Base-by-base conservation (phyloP, 2,113 vertebrate species). In the Perognathus longimembris region DNA sequence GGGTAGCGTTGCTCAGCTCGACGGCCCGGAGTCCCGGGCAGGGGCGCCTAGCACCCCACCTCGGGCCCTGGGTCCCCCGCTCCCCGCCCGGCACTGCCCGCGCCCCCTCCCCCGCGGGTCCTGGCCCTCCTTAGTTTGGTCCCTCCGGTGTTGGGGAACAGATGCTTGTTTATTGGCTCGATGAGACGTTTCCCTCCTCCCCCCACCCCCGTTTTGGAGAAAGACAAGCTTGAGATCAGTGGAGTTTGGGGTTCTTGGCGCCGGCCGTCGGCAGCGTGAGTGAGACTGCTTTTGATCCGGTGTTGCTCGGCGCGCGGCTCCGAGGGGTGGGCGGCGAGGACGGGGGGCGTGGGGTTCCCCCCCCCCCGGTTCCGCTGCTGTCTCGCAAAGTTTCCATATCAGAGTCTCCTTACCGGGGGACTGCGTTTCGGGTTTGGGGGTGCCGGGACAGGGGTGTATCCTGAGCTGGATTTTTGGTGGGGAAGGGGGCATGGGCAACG, bases 231-330 rank as follows among this genome's bases (percentile, higher is more conserved):
- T n/a, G 66, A 54, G 89, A 79, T 90, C 93, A 61, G 81, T 67
- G 12, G 90, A 95, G 90, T 95, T 95, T 86, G 90, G 86, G 93
- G 66, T 90, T 97, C 93, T 88, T 93, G 95, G 69, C 92, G 75
- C 61, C 18, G 85, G 38, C 89, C 21, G 69, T 42, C 50, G 67
- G 81, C 74, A 63, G 93, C 81, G 81, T 78, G 88, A 95, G 81
- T 78, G 88, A 95, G 96, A 78, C 36, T 77, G 73, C 71, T 95
- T 92, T 89, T 74, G 96, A 90, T 85, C 94, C 78, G 92, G 81
- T 94, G 95, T 88, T 89, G 93, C 74, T 64, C 84, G 84, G 69
- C 73, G 94, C 36, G 57, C 28, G 69, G 78, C 84, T 85, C 64
- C 7, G 15, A 77, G 81, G 61, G 59, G 79, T 79, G 80, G 84